Evolutionary conservation across 2,888 invertebrate genomes (phyloP).

Genomic region (Incurvaria masculella): DNA sequence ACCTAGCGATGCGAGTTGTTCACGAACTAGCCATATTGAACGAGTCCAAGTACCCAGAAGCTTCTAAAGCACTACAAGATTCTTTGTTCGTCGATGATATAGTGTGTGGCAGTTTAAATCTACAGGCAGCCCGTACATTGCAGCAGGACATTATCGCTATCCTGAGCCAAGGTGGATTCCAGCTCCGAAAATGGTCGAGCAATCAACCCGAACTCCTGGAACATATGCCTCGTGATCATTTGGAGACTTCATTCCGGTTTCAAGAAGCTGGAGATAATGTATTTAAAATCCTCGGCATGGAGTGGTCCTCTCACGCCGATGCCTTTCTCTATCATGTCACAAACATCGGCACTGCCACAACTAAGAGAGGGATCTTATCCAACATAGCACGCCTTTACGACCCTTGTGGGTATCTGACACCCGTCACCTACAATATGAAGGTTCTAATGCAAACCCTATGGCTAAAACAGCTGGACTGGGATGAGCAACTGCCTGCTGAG

Average conservation of each 20-base stretch:
- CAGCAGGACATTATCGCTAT: slow-evolving; percentile 12
- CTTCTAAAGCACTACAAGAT: slow-evolving; percentile 4
- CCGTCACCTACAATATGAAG: slow-evolving; percentile 4
- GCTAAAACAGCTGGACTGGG: neutral
- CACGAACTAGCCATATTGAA: slow-evolving; percentile 12
- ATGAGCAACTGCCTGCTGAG: neutral
- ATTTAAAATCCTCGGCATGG: slow-evolving; percentile 14
- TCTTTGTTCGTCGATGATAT: slow-evolving; percentile 11
- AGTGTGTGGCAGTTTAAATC: slow-evolving; percentile 3
- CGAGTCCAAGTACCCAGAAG: slow-evolving; percentile 4
- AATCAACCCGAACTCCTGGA: slow-evolving; percentile 3
- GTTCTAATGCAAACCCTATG: neutral
- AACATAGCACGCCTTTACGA: slow-evolving; percentile 13
- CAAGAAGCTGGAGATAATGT: slow-evolving; percentile 5
- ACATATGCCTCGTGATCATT: slow-evolving; percentile 8
- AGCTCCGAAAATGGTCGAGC: slow-evolving; percentile 16
- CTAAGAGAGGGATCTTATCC: slow-evolving; percentile 8
- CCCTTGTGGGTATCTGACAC: slow-evolving; percentile 13
- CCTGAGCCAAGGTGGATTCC: slow-evolving; percentile 16
- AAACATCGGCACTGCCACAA: slow-evolving; percentile 2
- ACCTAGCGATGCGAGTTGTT: slow-evolving; percentile 10
- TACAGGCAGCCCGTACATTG: slow-evolving; percentile 4
- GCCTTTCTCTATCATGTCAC: slow-evolving; percentile 5
- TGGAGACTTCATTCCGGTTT: slow-evolving; percentile 5
- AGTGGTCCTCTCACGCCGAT: slow-evolving; percentile 12